Base-by-base conservation (phyloP, 1,140 invertebrate genomes). In the Panulirus ornatus region DNA sequence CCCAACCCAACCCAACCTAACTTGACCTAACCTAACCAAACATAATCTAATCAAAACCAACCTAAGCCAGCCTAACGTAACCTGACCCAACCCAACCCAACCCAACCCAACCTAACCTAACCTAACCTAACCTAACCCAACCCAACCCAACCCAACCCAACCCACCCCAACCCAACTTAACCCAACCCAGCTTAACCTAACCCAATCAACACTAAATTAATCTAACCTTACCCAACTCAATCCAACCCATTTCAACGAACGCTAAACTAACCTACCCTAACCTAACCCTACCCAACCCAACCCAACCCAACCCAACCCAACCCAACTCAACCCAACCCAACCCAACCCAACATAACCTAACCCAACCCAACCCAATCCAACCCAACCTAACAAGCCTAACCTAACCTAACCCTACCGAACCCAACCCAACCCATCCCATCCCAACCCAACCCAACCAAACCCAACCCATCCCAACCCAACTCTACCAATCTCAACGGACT, bases 381-480 rank as follows among this genome's bases (percentile, higher is more conserved):
- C 79, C 51, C 22, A 82, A 82, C 79, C 79, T 36, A 82, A 82
- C n/a, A n/a, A n/a, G n/a, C n/a, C n/a, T n/a, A n/a, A n/a, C n/a
- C n/a, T n/a, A n/a, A n/a, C 79, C 79, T 22, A 82, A 82, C 79
- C 51, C 30, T 58, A 82, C 79, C 79, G 16, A 82, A 82, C 79
- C 51, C 51, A 81, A 81, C 47, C 78, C 51, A 81, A 81, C 78
- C 78, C 51, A 81, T 54, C 78, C 78, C 9, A 47, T 30, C 47
- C 78, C 30, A 81, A 81, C 78, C 78, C 19, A 58, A 58, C 47
- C 78, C 51, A 81, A 81, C 78, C 78, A 27, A 81, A 81, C 47
- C 78, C n/a, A n/a, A n/a, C n/a, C n/a, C 51, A 81, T 54, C 78
- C 42, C 51, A 81, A 81, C 78, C 78, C 19, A 81, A 81, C 42